Conservation (phyloP, 2,113 vertebrate genomes). For the Climacteris rufus region DNA sequence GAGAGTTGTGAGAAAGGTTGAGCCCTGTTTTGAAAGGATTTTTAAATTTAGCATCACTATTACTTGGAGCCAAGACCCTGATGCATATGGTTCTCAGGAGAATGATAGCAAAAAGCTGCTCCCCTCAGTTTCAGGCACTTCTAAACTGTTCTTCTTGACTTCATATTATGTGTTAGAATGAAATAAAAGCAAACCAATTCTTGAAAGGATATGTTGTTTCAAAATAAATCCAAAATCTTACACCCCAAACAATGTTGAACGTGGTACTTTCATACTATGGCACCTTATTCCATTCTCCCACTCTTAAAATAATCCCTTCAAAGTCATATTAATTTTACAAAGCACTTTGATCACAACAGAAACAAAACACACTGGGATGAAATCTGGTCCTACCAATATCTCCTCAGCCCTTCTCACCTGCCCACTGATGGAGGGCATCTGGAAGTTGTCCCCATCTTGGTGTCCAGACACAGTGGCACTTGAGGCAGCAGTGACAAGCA, state of each 20-base stretch:
- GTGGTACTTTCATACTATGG: background rate
- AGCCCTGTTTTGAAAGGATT: background rate
- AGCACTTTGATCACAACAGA: background rate
- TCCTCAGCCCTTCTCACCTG: background rate
- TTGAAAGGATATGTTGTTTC: background rate
- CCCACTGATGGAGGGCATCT: background rate
- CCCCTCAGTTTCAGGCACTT: background rate
- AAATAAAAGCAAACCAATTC: background rate
- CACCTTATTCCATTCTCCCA: background rate
- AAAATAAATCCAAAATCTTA: background rate
- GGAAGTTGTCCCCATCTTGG: background rate
- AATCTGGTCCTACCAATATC: background rate
- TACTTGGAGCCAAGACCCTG: background rate
- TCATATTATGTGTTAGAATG: background rate
- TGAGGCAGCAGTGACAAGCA: background rate
- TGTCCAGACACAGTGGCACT: background rate
- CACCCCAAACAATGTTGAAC: background rate
- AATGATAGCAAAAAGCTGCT: background rate
- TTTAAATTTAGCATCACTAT: background rate
- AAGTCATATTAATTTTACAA: background rate
- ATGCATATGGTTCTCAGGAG: background rate
- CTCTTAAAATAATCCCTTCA: background rate
- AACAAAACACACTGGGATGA: background rate
- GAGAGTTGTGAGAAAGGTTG: constrained; percentile 24
- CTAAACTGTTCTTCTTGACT: background rate